Conservation (phyloP, 2,888 invertebrate species). For the Platynereis dumerilii region DNA sequence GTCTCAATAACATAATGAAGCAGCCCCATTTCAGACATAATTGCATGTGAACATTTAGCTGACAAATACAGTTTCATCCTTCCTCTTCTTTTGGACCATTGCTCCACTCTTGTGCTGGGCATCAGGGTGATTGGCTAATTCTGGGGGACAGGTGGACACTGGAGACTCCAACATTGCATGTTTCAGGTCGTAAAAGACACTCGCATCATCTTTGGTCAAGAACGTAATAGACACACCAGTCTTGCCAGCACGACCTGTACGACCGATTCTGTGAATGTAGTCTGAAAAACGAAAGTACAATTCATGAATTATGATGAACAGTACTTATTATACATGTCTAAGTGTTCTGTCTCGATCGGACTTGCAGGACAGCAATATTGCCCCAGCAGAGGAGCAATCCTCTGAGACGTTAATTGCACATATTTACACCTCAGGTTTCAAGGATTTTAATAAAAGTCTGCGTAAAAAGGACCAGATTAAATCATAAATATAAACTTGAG, state of each 20-base stretch:
- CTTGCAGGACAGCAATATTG: too few relatives aligned
- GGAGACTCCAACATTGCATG: slow-evolving; percentile 84
- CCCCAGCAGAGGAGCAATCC: too few relatives aligned
- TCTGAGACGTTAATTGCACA: too few relatives aligned
- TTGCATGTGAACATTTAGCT: too few relatives aligned
- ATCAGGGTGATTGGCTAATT: slow-evolving; percentile 96
- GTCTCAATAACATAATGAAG: too few relatives aligned
- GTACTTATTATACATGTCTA: not conserved
- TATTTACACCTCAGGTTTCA: too few relatives aligned
- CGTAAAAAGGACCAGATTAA: too few relatives aligned
- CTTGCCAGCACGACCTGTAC: slow-evolving; percentile 99
- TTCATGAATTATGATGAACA: too few relatives aligned
- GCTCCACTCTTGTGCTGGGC: slow-evolving; percentile 94
- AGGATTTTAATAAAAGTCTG: too few relatives aligned
- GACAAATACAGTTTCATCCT: slow-evolving; percentile 51
- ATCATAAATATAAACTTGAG: too few relatives aligned
- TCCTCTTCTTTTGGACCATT: slow-evolving; percentile 81
- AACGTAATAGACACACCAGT: slow-evolving; percentile 95
- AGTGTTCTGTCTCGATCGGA: not conserved
- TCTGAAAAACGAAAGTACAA: slow-evolving; percentile 68
- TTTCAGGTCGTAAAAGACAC: slow-evolving; percentile 95
- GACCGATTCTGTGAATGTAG: slow-evolving; percentile 85
- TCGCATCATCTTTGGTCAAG: slow-evolving; percentile 95
- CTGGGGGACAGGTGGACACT: slow-evolving; percentile 93
- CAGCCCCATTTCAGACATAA: too few relatives aligned